Evolutionary conservation across 35 echinoderm and acorn worm species (phyloP).

Genomic region (Ptychodera flava): DNA sequence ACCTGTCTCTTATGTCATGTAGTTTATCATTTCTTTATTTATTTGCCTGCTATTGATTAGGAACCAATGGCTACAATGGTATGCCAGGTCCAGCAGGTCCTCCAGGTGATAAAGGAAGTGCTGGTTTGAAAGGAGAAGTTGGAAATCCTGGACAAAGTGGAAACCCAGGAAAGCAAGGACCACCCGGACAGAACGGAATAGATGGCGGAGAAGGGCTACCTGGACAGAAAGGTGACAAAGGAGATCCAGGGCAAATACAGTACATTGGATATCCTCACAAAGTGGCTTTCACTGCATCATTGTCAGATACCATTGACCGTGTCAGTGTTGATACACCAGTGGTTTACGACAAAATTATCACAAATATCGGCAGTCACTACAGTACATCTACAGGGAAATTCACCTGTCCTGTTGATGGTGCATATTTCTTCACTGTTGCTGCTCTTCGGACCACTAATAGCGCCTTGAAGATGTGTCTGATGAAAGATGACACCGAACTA

Average conservation of each 20-base stretch:
- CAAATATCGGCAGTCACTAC: background rate
- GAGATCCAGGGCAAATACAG: background rate
- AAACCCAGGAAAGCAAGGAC: background rate
- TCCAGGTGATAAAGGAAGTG: too few species aligned
- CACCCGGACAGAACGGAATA: background rate
- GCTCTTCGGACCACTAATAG: background rate
- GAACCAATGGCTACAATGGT: too few species aligned
- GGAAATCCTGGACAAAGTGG: background rate
- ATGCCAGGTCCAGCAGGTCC: too few species aligned
- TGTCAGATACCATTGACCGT: background rate
- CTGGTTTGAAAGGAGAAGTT: background rate
- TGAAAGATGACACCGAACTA: background rate
- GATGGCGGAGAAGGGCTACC: background rate
- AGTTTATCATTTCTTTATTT: too few species aligned
- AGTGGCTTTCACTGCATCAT: background rate
- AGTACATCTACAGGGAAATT: background rate
- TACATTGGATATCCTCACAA: background rate
- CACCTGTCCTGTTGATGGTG: background rate
- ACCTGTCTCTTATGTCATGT: too few species aligned
- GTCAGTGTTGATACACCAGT: background rate
- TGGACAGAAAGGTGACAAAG: background rate
- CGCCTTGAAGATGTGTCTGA: background rate
- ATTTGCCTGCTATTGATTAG: too few species aligned
- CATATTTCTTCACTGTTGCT: background rate
- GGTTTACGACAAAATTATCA: background rate